Percentiles rank a stretch among this genome's conserved stretches.
Conservation (phyloP, 2,113 vertebrate species). For the Rhodinocichla rosea region DNA sequence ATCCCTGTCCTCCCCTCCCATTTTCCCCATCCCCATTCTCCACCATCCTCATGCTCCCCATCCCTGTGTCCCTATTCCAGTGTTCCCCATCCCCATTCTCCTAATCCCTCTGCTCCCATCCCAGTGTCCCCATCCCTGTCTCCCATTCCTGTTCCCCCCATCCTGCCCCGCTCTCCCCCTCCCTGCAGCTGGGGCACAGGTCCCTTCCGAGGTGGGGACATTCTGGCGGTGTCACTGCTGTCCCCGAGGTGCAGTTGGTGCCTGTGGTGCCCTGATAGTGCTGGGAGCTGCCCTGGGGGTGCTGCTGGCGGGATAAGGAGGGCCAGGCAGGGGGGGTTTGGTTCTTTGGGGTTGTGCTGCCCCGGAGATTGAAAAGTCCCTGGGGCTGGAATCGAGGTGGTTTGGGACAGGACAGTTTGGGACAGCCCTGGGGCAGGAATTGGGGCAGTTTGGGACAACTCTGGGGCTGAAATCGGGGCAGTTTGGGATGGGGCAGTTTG, state of each 20-base stretch:
- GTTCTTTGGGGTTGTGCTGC: background rate
- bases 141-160: background rate
- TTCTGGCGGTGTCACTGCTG: background rate
- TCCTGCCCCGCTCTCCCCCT: background rate
- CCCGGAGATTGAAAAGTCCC: background rate
- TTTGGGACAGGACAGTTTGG: background rate
- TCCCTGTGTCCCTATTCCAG: background rate
- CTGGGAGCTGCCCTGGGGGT: background rate
- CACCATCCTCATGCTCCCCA: too few relatives aligned
- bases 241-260: background rate
- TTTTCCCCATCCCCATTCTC: too few relatives aligned
- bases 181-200: background rate
- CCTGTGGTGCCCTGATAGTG: background rate
- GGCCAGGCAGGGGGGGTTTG: background rate
- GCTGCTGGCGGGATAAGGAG: background rate
- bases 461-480: background rate
- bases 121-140: background rate
- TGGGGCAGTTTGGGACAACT: background rate
- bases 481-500: too few relatives aligned
- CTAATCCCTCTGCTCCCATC: background rate
- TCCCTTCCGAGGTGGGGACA: background rate
- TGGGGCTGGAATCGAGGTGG: accelerated
- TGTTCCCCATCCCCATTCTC: too few relatives aligned
- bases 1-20: too few relatives aligned
- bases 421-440: background rate